Evolutionary conservation across 2,113 vertebrate genomes (phyloP).

Genomic region (Dinomys branickii): DNA sequence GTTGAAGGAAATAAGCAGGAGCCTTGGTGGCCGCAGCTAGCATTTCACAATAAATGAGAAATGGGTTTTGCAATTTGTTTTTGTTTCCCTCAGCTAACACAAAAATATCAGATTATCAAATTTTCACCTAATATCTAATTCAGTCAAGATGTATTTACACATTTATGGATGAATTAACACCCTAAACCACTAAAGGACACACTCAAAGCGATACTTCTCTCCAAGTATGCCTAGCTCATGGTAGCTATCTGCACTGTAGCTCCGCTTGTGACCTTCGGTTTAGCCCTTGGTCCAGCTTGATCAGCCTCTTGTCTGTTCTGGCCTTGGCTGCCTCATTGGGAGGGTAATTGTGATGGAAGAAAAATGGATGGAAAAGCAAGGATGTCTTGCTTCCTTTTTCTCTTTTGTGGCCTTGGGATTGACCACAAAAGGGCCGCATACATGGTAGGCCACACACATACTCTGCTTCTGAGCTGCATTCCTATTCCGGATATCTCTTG

Average conservation of each 20-base stretch:
- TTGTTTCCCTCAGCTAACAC: background rate
- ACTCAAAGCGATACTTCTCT: background rate
- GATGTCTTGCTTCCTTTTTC: background rate
- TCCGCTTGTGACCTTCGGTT: background rate
- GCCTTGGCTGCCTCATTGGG: background rate
- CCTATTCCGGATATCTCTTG: background rate
- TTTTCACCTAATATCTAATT: background rate
- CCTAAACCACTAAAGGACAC: background rate
- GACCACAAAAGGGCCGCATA: background rate
- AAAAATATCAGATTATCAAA: background rate
- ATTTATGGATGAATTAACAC: background rate
- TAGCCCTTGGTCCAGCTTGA: background rate
- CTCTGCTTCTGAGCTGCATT: background rate
- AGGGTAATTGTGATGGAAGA: background rate
- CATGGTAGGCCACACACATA: background rate
- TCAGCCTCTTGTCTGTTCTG: background rate
- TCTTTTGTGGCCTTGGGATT: background rate
- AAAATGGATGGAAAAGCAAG: background rate
- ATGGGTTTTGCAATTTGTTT: background rate
- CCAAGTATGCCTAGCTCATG: background rate
- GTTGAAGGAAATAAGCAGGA: background rate
- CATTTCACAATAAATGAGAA: background rate
- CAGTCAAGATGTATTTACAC: background rate
- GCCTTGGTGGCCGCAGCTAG: background rate
- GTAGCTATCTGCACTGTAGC: background rate